Evolutionary conservation across 2,888 invertebrate genomes (phyloP), one percentile per base, ranked within the genome.

Genomic region (Carpatolechia fugitivella): DNA sequence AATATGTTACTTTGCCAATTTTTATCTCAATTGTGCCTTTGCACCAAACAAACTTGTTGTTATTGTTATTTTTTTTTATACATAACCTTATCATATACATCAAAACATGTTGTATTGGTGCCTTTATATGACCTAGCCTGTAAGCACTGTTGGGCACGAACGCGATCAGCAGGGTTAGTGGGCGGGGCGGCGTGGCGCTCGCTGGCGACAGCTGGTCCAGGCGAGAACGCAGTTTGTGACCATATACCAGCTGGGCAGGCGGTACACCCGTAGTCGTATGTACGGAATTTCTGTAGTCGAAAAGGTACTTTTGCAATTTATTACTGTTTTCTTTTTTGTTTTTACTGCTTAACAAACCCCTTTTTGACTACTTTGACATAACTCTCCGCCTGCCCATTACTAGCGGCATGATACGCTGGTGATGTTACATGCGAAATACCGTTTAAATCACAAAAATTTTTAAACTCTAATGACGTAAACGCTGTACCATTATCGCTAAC

Each of bases 81-180:
- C 44, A 53, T 31, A 10, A 62, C 56, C 8, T 35, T 4, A 13
- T 56, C 49, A n/a, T 38, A 35, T 11, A 13, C 3, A 24, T 8
- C 6, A 51, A 57, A 58, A 7, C n/a, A 8, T 35, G 14, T 31
- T 6, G 11, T 47, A 3, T 14, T 51, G 11, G 20, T 44, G 1
- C 56, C 57, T 1, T 56, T 52, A 8, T 59, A 30, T 6, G 30
- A 11, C 51, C 58, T 57, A 62, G 10, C 14, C 55, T 62, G 62
- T 52, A 44, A 60, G 52, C 38, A 64, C 61, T 62, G 64, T 35
- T 60, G 55, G 7, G 8, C 11, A 49, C 35, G 7, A 0, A 62
- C 59, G 2, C 1, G 4, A 10, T 57, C 4, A 61, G 50, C 31
- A 11, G 58, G 49, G 7, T 47, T 6, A 16, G 52, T 24, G 11